Evolutionary conservation across 2,888 invertebrate genomes (phyloP).

Genomic region (Papilio demoleus): DNA sequence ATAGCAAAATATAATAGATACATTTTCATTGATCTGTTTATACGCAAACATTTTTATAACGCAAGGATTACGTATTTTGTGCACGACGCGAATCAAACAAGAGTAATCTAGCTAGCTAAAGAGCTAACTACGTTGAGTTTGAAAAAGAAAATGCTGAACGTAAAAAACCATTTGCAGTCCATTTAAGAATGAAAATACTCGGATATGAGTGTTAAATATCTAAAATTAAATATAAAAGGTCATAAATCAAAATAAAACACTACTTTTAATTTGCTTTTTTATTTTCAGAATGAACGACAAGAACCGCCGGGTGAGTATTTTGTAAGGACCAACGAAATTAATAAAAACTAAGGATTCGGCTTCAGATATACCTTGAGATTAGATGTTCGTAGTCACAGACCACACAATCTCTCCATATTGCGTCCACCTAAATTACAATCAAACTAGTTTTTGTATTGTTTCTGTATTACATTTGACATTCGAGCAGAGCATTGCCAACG

Average conservation of each 20-base stretch:
- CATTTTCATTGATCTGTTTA: too few relatives aligned
- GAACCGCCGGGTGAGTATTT: slow-evolving; percentile 34
- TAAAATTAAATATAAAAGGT: too few relatives aligned
- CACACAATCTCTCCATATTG: not conserved
- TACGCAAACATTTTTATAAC: too few relatives aligned
- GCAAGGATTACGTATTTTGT: too few relatives aligned
- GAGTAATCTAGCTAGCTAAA: too few relatives aligned
- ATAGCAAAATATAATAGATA: too few relatives aligned
- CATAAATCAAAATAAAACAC: not conserved
- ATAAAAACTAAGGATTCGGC: not conserved
- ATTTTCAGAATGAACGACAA: slow-evolving; percentile 34
- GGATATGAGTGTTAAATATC: too few relatives aligned
- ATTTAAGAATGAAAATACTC: too few relatives aligned
- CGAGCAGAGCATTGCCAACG: not conserved
- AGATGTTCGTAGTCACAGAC: not conserved
- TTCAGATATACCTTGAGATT: not conserved
- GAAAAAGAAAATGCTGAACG: too few relatives aligned
- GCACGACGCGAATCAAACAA: too few relatives aligned
- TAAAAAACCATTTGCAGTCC: too few relatives aligned
- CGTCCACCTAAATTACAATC: not conserved
- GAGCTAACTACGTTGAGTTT: too few relatives aligned
- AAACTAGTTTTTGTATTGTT: not conserved
- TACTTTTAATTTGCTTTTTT: not conserved
- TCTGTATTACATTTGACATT: not conserved
- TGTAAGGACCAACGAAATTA: not conserved